A percentile compares a stretch with the other conserved stretches of the same genome.
phyloP scores from a whole-genome alignment of 2,888 invertebrate species.

The Amaurobius ferox region DNA sequence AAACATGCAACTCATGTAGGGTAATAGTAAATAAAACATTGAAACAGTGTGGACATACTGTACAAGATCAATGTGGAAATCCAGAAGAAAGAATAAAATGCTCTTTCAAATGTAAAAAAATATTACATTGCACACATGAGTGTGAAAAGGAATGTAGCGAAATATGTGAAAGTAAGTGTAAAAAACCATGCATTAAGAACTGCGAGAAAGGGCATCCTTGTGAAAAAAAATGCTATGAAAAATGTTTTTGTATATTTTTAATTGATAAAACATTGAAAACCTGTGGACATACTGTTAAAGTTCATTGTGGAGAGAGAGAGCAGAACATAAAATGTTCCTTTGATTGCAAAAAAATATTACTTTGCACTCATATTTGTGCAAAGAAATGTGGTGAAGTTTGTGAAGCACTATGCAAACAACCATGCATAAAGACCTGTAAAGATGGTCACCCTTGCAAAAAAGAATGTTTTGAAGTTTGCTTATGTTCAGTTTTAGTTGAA shows the following conservation, averaged over 20 bases:
- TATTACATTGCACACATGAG: slow-evolving; percentile 23
- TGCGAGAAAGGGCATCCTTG: not conserved
- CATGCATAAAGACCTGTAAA: too few species aligned
- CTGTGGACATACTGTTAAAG: slow-evolving; percentile 71
- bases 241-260: slow-evolving; percentile 39
- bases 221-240: slow-evolving; percentile 31
- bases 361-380: too few species aligned
- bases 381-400: not conserved
- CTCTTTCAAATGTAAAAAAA: slow-evolving; percentile 68
- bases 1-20: slow-evolving; percentile 49
- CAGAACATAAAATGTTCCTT: too few species aligned
- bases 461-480: not conserved
- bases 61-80: slow-evolving; percentile 54
- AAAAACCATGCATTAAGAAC: not conserved
- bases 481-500: not conserved
- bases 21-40: slow-evolving; percentile 37
- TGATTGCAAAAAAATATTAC: too few species aligned
- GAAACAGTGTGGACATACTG: slow-evolving; percentile 70
- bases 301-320: slow-evolving; percentile 38
- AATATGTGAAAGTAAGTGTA: too few species aligned
- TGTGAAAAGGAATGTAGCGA: slow-evolving; percentile 39
- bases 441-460: not conserved
- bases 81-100: slow-evolving; percentile 72
- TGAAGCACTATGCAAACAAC: too few species aligned
- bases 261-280: slow-evolving; percentile 29